These are phyloP conservation scores for Tetheella fluctuosa DNA, from an alignment of 2,888 invertebrate species.

Conservation along the genomic window DNA sequence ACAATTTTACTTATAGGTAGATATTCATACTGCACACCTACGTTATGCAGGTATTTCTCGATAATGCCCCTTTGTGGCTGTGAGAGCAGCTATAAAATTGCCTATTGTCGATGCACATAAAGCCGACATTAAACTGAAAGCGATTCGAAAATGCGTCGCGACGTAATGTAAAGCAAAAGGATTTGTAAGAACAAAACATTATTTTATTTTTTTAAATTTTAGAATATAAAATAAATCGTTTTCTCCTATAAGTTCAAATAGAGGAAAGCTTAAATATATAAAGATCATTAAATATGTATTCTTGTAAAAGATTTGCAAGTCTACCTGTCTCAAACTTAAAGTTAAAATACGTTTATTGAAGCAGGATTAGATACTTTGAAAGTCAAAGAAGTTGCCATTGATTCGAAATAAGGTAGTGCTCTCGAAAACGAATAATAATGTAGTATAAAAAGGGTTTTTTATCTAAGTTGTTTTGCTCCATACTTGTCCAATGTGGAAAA, in stretches of 20 bases:
- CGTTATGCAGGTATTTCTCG: slow-evolving; percentile 51
- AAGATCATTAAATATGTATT: neutral
- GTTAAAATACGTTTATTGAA: neutral
- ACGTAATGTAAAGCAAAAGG: slow-evolving; percentile 47
- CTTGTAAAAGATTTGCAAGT: neutral
- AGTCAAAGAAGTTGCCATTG: slow-evolving; percentile 1
- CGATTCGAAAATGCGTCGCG: slow-evolving; percentile 68
- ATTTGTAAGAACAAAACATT: neutral
- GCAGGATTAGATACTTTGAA: neutral
- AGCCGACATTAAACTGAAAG: slow-evolving; percentile 71
- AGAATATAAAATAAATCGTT: neutral
- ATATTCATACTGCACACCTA: slow-evolving; percentile 17
- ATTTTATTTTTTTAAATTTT: neutral
- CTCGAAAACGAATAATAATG: neutral
- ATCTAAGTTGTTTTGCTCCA: slow-evolving; percentile 14
- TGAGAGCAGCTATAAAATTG: slow-evolving; percentile 63
- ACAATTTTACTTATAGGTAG: slow-evolving; percentile 19
- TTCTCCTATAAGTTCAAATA: no score
- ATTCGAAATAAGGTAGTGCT: neutral
- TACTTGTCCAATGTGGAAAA: slow-evolving; percentile 24
- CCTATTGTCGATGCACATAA: slow-evolving; percentile 74
- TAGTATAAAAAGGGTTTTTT: neutral
- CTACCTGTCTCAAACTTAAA: neutral
- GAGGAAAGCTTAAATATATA: neutral
- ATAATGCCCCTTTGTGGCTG: slow-evolving; percentile 46